These are phyloP conservation scores for Hipparchia semele DNA, from an alignment of 2,888 invertebrate species.

Conservation along the genomic window DNA sequence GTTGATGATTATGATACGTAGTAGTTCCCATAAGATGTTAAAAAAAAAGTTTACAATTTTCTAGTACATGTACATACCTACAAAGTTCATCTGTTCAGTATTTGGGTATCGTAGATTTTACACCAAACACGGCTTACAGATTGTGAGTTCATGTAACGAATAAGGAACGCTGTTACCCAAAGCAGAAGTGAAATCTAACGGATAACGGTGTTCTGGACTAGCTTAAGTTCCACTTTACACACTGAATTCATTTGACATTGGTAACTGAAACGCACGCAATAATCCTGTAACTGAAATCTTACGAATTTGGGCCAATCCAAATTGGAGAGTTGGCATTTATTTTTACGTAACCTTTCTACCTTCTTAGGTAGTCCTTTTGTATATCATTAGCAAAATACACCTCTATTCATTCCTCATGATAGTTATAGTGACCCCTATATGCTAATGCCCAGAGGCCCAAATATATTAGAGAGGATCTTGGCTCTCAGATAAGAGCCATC, in stretches of 20 bases:
- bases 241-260: slow-evolving; percentile 12
- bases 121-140: slow-evolving; percentile 4
- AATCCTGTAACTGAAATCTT: too few relatives aligned
- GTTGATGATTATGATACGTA: not conserved
- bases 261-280: not conserved
- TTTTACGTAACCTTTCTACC: too few relatives aligned
- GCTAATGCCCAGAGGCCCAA: too few relatives aligned
- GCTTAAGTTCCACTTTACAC: slow-evolving; percentile 23
- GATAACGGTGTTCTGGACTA: slow-evolving; percentile 18
- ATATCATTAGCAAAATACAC: too few relatives aligned
- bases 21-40: not conserved
- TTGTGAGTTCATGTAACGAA: slow-evolving; percentile 18
- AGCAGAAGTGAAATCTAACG: slow-evolving; percentile 32
- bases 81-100: not conserved
- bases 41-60: not conserved
- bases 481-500: too few relatives aligned
- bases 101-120: not conserved
- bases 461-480: too few relatives aligned
- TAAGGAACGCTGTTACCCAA: slow-evolving; percentile 32
- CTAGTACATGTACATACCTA: not conserved
- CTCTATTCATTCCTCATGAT: too few relatives aligned
- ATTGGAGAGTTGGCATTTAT: too few relatives aligned
- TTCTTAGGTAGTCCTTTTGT: too few relatives aligned
- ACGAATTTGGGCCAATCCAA: too few relatives aligned
- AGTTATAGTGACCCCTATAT: too few relatives aligned